A percentile compares a stretch with the other conserved stretches of the same genome.
phyloP scores from a whole-genome alignment of 37 sponge, comb jelly and placozoan species.

The Theonella swinhoei region DNA sequence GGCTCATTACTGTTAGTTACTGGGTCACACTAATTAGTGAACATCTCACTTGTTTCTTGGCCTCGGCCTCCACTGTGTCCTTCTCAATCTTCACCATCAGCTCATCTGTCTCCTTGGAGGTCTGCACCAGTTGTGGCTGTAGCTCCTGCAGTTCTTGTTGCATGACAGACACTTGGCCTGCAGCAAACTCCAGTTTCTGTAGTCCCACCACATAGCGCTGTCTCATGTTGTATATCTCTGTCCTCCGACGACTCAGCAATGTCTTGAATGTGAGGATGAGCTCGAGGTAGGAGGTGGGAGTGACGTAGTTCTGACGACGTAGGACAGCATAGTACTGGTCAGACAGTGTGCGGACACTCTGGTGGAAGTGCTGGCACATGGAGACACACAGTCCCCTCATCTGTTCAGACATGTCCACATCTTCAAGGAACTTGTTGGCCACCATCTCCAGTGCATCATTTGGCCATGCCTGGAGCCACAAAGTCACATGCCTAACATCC shows the following conservation, averaged over 20 bases:
- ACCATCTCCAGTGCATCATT: conserved; percentile 99
- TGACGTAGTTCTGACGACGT: conserved; percentile 96
- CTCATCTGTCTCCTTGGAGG: conserved; percentile 89
- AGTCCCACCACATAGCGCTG: conserved; percentile 87
- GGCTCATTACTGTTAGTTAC: no score
- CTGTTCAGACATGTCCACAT: conserved; percentile 82
- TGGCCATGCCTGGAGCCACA: conserved; percentile 84
- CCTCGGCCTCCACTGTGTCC: conserved; percentile 98
- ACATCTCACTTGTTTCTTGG: conserved; percentile 87
- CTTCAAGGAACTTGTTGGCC: conserved; percentile 98
- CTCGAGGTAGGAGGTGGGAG: conserved; percentile 98
- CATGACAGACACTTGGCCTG: conserved; percentile 97
- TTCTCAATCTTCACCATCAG: conserved; percentile 98
- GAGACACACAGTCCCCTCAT: conserved; percentile 79
- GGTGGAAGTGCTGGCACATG: conserved; percentile 97
- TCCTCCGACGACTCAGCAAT: conserved; percentile 72
- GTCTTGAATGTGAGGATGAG: conserved; percentile 95
- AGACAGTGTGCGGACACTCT: conserved; percentile 50
- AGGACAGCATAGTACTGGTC: conserved; percentile 78
- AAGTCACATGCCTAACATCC: not conserved
- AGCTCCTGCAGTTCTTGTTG: conserved; percentile 91
- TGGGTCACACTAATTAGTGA: not conserved
- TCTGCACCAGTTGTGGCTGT: conserved; percentile 96
- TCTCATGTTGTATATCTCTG: conserved; percentile 77
- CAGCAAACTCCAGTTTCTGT: conserved; percentile 96